These are phyloP conservation scores for Dryobates pubescens DNA, from an alignment of 2,797 vertebrate genomes.

Conservation along the genomic window DNA sequence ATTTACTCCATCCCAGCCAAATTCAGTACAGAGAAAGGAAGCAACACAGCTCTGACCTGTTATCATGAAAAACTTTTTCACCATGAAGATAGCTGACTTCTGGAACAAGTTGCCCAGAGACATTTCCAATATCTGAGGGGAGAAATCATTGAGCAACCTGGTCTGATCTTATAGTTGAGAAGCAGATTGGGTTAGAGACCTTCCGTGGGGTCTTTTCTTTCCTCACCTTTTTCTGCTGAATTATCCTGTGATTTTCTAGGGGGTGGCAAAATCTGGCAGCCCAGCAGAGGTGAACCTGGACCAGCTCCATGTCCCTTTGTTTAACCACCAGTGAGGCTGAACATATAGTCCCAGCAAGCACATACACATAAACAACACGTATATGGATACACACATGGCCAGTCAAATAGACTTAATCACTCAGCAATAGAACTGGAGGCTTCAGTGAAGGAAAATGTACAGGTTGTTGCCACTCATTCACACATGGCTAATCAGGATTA, in stretches of 20 bases:
- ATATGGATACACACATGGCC: too few species aligned
- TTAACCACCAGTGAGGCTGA: too few species aligned
- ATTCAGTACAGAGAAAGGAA: background rate
- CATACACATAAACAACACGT: too few species aligned
- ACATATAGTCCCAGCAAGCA: too few species aligned
- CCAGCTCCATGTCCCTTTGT: too few species aligned
- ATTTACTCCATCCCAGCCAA: background rate
- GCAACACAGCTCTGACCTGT: background rate
- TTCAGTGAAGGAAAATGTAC: background rate
- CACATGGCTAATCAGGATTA: background rate
- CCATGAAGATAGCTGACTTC: background rate
- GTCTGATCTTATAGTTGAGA: background rate
- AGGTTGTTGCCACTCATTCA: background rate
- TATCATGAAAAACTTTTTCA: background rate
- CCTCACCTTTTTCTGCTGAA: background rate
- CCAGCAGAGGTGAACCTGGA: too few species aligned
- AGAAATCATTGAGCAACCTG: background rate
- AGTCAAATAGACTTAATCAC: background rate
- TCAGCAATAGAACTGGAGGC: background rate
- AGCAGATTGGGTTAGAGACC: background rate
- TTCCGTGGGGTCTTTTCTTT: background rate
- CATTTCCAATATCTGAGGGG: background rate
- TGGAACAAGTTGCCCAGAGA: background rate
- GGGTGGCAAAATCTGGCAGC: too few species aligned
- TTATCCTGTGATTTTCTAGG: background rate